Percentiles rank a stretch among this genome's conserved stretches.
Evolutionary conservation across 2,888 invertebrate species (phyloP).

Genomic region (Cetonia aurata): DNA sequence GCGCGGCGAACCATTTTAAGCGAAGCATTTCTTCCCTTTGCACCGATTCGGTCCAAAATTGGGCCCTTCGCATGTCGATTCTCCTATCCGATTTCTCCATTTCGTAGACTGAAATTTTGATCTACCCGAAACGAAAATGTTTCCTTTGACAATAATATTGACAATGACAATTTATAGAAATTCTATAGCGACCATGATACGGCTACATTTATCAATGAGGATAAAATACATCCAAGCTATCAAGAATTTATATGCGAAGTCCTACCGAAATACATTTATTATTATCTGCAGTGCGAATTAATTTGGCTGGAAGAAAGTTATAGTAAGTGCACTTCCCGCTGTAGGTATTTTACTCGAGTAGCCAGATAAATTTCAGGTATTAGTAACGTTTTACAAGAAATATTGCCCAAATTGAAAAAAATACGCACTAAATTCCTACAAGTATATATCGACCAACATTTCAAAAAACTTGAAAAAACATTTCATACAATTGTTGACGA

Average conservation of each 20-base stretch:
- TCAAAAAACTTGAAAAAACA: constrained; percentile 25
- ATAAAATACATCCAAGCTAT: constrained; percentile 53
- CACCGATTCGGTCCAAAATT: constrained; percentile 52
- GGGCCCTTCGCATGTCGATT: constrained; percentile 41
- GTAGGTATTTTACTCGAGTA: not conserved
- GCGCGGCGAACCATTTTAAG: constrained; percentile 63
- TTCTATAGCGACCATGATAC: constrained; percentile 55
- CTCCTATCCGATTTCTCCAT: constrained; percentile 26
- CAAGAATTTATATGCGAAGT: constrained; percentile 56
- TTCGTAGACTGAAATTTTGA: constrained; percentile 22
- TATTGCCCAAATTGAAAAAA: constrained; percentile 15
- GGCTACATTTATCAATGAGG: constrained; percentile 49
- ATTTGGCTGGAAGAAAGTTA: constrained; percentile 56
- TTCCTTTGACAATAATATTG: constrained; percentile 19
- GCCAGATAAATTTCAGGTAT: not conserved
- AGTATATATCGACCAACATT: constrained; percentile 7
- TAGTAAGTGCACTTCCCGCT: constrained; percentile 34
- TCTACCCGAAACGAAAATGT: not conserved
- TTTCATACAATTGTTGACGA: constrained; percentile 16
- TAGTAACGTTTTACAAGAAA: not conserved
- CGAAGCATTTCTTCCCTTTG: constrained; percentile 61
- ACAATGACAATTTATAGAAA: constrained; percentile 50
- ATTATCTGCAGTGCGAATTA: constrained; percentile 58
- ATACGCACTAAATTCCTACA: constrained; percentile 17
- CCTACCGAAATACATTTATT: constrained; percentile 55